These are phyloP conservation scores for Leucozona laternaria DNA, from an alignment of 2,888 invertebrate species.

Conservation along the genomic window DNA sequence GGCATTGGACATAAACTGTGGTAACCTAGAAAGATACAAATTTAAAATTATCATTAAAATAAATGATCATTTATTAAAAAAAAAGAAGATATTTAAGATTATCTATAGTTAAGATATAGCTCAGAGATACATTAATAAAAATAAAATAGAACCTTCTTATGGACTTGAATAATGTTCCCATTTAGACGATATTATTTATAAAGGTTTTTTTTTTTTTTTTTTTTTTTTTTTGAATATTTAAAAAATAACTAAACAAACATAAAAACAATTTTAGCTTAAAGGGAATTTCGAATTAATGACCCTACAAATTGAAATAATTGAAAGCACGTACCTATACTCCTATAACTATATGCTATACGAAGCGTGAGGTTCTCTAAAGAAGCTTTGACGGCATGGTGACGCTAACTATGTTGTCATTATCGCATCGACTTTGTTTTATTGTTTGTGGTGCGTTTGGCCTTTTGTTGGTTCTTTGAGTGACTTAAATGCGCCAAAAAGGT, in stretches of 20 bases:
- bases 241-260: too few relatives aligned
- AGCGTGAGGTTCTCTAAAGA: constrained; percentile 16
- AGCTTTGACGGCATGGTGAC: constrained; percentile 26
- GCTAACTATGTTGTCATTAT: constrained; percentile 50
- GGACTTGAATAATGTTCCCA: not conserved
- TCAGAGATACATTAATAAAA: not conserved
- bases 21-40: constrained; percentile 87
- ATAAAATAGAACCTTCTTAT: constrained; percentile 20
- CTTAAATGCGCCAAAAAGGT: constrained; percentile 36
- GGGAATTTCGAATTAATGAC: constrained; percentile 21
- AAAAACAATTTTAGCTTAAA: constrained; percentile 20
- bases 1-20: constrained; percentile 95
- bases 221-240: too few relatives aligned
- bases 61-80: constrained; percentile 7
- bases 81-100: not conserved
- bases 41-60: constrained; percentile 26
- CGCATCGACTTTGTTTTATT: not conserved
- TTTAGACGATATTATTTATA: not conserved
- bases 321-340: not conserved
- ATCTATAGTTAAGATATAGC: not conserved
- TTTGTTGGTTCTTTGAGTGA: not conserved
- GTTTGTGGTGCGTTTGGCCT: constrained; percentile 14
- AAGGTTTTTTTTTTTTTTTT: too few relatives aligned
- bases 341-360: not conserved
- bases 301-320: constrained; percentile 39